phyloP scores from a whole-genome alignment of 2,888 invertebrate species.

The Shargacucullia verbasci region DNA sequence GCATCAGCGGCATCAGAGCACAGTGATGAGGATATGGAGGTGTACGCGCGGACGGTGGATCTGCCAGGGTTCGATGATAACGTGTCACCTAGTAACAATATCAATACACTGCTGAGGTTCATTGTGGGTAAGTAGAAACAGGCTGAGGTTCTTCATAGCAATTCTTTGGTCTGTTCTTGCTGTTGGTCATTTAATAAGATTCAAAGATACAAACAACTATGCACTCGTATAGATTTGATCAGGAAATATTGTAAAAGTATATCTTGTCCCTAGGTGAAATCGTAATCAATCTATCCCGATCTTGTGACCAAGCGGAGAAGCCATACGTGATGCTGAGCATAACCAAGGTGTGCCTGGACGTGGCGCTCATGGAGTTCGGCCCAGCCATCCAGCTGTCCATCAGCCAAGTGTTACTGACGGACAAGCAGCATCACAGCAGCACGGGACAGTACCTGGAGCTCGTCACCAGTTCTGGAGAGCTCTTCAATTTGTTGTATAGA shows the following conservation, averaged over 20 bases:
- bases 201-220: no score
- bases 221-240: no score
- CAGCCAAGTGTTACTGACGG: conserved; percentile 87
- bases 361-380: conserved; percentile 94
- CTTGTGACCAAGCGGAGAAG: conserved; percentile 90
- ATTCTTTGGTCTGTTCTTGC: no score
- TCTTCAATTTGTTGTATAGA: conserved; percentile 92
- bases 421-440: conserved; percentile 92
- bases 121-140: conserved; percentile 87
- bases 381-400: conserved; percentile 92
- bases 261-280: conserved; percentile 81
- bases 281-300: conserved; percentile 91
- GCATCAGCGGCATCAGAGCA: conserved; percentile 90
- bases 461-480: conserved; percentile 91
- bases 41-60: conserved; percentile 93
- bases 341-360: conserved; percentile 91
- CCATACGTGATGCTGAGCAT: conserved; percentile 93
- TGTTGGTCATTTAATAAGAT: no score
- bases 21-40: conserved; percentile 92
- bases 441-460: conserved; percentile 94
- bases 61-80: conserved; percentile 95
- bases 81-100: conserved; percentile 93
- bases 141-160: no score
- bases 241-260: no score
- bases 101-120: conserved; percentile 91